A percentile compares a stretch with the other conserved stretches of the same genome.
These are phyloP conservation scores for Gephyroberyx darwinii DNA, from an alignment of 2,797 vertebrate species.

Conservation along the genomic window DNA sequence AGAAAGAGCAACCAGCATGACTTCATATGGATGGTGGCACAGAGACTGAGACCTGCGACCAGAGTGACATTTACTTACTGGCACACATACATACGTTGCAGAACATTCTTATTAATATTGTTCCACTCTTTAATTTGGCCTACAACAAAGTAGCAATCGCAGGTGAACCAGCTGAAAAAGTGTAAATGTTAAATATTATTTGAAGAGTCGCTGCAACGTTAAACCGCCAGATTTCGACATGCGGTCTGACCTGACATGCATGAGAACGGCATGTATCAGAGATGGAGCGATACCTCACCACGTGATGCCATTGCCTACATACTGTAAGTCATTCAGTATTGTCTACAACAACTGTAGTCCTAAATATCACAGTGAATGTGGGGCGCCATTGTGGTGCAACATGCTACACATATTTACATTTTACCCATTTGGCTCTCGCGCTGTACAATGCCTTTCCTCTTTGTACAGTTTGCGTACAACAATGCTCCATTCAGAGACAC, in stretches of 20 bases:
- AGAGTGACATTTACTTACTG: too few relatives aligned
- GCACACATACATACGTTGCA: too few relatives aligned
- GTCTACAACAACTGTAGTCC: slow-evolving; percentile 3
- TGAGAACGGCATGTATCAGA: not conserved
- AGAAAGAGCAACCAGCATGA: too few relatives aligned
- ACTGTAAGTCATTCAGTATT: slow-evolving; percentile 22
- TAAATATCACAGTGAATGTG: slow-evolving; percentile 22
- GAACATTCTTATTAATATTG: too few relatives aligned
- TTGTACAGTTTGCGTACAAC: slow-evolving; percentile 47
- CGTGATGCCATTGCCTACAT: not conserved
- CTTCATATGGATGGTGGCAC: too few relatives aligned
- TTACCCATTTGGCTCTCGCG: slow-evolving; percentile 3
- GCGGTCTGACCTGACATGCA: not conserved
- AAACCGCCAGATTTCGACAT: not conserved
- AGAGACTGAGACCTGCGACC: too few relatives aligned
- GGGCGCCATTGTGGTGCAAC: slow-evolving; percentile 20
- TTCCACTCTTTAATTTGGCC: too few relatives aligned
- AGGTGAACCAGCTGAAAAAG: not conserved
- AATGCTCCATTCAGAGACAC: slow-evolving; percentile 46
- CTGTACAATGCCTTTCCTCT: slow-evolving; percentile 55
- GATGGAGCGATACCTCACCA: not conserved
- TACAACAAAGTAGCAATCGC: too few relatives aligned
- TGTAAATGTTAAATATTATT: too few relatives aligned
- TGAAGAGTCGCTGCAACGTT: too few relatives aligned
- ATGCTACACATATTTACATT: slow-evolving; percentile 41